phyloP scores from a whole-genome alignment of 2,888 invertebrate genomes.

The Hyppa rectilinea region DNA sequence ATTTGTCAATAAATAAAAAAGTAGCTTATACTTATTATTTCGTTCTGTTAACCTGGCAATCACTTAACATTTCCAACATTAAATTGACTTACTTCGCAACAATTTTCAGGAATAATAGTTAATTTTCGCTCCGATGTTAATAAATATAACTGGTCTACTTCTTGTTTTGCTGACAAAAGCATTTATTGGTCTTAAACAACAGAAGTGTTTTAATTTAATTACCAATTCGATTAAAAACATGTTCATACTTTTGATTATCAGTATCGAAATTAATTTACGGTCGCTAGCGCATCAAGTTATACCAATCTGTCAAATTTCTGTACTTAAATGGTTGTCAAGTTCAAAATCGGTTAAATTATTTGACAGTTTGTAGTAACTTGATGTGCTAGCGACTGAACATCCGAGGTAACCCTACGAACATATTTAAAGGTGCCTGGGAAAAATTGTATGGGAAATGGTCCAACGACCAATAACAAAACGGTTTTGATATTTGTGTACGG shows the following conservation, averaged over 20 bases:
- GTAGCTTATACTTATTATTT: neutral
- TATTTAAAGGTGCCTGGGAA: neutral
- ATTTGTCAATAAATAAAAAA: neutral
- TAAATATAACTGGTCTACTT: slow-evolving; percentile 29
- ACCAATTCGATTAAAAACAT: slow-evolving; percentile 17
- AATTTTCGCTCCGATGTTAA: slow-evolving; percentile 10
- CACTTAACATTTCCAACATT: neutral
- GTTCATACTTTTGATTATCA: neutral
- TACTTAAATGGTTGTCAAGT: no score
- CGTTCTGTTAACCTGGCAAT: neutral
- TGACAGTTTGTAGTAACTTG: no score
- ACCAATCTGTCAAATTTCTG: no score
- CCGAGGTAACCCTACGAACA: neutral
- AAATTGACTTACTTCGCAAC: neutral
- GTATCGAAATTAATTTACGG: slow-evolving; percentile 8
- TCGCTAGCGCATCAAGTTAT: no score
- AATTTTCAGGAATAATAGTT: slow-evolving; percentile 18
- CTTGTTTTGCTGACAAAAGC: slow-evolving; percentile 6
- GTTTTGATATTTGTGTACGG: neutral
- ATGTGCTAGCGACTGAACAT: no score
- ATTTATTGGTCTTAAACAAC: slow-evolving; percentile 32
- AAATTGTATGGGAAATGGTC: no score
- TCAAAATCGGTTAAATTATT: no score
- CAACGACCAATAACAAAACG: neutral
- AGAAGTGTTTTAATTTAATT: slow-evolving; percentile 16